Evolutionary conservation across 2,113 vertebrate species (phyloP).

Genomic region (Phasianus colchicus): DNA sequence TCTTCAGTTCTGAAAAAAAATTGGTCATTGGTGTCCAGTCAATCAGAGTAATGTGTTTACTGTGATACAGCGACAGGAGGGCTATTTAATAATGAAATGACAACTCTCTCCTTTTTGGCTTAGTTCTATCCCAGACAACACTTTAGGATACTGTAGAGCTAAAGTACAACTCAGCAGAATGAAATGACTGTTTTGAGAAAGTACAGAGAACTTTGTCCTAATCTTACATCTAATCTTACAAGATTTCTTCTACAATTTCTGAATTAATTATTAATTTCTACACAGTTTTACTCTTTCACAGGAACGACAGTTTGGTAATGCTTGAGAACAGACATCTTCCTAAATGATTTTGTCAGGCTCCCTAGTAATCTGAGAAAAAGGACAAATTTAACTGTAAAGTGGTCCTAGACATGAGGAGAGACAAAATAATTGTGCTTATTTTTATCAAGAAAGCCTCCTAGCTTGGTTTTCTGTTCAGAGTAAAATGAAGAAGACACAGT

Average conservation of each 20-base stretch:
- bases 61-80: neutral
- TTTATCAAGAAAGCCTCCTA: neutral
- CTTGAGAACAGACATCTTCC: neutral
- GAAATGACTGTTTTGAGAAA: neutral
- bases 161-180: neutral
- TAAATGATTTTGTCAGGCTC: neutral
- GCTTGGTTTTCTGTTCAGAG: neutral
- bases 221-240: neutral
- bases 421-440: neutral
- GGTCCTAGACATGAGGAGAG: neutral
- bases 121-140: neutral
- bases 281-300: neutral
- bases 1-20: neutral
- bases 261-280: neutral
- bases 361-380: neutral
- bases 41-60: constrained; percentile 8
- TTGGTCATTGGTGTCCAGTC: neutral
- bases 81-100: neutral
- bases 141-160: neutral
- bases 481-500: neutral
- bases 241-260: neutral
- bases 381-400: neutral
- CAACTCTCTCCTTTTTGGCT: neutral
- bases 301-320: neutral
- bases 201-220: neutral